These are phyloP conservation scores for Mythimna pallens DNA, from an alignment of 2,888 invertebrate species.

Conservation along the genomic window DNA sequence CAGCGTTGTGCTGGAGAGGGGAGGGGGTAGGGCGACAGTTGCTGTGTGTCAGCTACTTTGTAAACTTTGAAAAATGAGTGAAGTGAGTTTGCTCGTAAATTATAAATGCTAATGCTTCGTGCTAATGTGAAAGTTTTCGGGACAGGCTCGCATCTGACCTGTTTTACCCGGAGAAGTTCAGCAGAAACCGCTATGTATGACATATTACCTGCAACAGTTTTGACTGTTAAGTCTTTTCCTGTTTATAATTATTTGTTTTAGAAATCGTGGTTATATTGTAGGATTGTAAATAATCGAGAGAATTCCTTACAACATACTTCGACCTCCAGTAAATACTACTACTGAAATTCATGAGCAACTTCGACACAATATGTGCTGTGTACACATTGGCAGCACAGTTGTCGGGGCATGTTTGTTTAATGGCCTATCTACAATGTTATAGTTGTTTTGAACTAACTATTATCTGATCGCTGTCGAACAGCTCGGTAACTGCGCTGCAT, in stretches of 20 bases:
- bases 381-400: background rate
- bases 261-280: too few species aligned
- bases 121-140: conserved; percentile 22
- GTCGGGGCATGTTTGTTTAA: background rate
- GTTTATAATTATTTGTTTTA: too few species aligned
- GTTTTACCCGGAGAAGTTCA: background rate
- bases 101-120: conserved; percentile 50
- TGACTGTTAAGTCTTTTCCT: background rate
- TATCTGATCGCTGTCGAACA: background rate
- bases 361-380: background rate
- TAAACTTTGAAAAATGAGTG: conserved; percentile 52
- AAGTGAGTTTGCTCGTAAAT: conserved; percentile 29
- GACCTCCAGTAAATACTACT: background rate
- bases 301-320: background rate
- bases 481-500: background rate
- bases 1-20: background rate
- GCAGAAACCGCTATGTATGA: background rate
- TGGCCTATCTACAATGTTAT: background rate
- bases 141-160: background rate
- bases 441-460: background rate
- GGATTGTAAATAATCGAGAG: too few species aligned
- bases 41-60: conserved; percentile 32
- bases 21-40: background rate
- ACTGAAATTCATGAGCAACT: background rate
- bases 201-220: background rate